These are phyloP conservation scores for Drymodes brunneopygia DNA, from an alignment of 2,113 vertebrate species.

Conservation along the genomic window DNA sequence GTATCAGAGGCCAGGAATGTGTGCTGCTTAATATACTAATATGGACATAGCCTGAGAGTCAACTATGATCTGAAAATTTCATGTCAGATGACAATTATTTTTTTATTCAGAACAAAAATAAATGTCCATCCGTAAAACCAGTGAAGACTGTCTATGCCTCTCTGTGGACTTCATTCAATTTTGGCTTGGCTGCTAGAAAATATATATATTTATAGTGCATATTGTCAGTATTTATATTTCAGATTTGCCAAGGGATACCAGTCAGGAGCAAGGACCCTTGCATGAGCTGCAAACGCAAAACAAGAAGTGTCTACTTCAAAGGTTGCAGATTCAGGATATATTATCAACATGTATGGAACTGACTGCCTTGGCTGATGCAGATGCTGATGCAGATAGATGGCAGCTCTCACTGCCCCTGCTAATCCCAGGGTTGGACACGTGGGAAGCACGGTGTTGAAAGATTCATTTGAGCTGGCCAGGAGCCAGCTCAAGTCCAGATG, in stretches of 20 bases:
- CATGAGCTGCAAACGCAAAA: neutral
- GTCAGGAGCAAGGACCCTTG: neutral
- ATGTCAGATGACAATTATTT: neutral
- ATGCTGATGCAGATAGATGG: neutral
- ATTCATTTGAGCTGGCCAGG: conserved; percentile 12
- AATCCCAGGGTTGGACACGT: neutral
- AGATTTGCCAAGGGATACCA: neutral
- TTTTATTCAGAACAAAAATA: neutral
- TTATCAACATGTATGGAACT: neutral
- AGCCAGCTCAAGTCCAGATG: conserved; percentile 34
- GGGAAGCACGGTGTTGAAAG: conserved; percentile 16
- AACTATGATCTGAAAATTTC: neutral
- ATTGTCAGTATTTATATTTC: neutral
- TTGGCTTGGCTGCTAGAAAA: neutral
- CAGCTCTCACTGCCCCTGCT: neutral
- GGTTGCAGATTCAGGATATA: neutral
- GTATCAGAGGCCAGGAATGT: conserved; percentile 1
- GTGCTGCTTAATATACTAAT: neutral
- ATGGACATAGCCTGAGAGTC: neutral
- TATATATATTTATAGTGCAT: neutral
- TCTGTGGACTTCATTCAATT: neutral
- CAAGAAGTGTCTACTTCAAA: neutral
- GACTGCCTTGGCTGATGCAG: neutral
- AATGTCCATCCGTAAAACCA: neutral
- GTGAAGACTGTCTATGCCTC: neutral